Base-by-base conservation (phyloP, 1,140 invertebrate species). In the Belonocnema kinseyi region DNA sequence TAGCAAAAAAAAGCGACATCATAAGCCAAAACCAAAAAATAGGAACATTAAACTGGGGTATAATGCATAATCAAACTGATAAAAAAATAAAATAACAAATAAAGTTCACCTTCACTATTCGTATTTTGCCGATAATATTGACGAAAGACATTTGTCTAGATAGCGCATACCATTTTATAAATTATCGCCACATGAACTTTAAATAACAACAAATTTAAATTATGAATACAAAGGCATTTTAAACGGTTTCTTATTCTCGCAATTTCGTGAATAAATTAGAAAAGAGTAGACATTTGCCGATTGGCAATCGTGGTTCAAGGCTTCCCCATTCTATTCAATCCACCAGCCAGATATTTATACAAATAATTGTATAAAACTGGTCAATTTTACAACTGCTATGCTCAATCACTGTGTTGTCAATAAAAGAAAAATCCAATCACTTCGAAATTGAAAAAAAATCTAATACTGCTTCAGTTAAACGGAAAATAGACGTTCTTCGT, bases 281-380 rank as follows among this genome's bases (percentile, higher is more conserved):
- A 40, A 40, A 40, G 33, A 40, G 33, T 40, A 40, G 33, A 40
- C 33, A 40, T 40, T 7, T 7, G 33, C 7, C 7, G 19, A 61
- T 12, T 33, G 16, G 14, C 58, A 66, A 33, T 66, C 73, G 16
- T 58, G 54, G 16, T 75, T 53, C 50, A 73, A 50, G 53, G 56
- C 33, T 52, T 74, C 52, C 70, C 51, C 73, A 72, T 50, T 26
- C 73, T 50, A 50, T 73, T 61, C 72, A 82, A 77, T 66, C 86
- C 88, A 89, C 89, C 89, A 91, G 88, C 89, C 88, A 88, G 85
- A 84, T 89, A 81, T 87, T 91, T 91, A 91, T 91, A 91, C 90
- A 91, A 91, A 91, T 91, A 91, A 91, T 90, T 90, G 88, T 91
- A 91, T 91, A 91, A 91, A 91, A 91, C 88, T 91, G 90, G 89